Conservation (phyloP, 2,113 vertebrate species). For the Merops nubicus region DNA sequence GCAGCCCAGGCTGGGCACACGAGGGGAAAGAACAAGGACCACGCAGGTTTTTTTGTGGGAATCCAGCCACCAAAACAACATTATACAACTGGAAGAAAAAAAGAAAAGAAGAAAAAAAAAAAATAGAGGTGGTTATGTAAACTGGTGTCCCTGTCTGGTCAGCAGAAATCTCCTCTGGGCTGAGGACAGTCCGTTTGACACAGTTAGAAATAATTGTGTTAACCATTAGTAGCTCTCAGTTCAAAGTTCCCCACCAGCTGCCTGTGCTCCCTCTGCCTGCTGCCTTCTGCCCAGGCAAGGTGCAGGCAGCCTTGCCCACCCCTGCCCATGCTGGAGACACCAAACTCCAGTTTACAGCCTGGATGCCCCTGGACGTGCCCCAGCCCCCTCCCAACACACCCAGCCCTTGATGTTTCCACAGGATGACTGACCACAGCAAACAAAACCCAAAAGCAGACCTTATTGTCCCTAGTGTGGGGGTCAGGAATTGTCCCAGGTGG, state of each 20-base stretch:
- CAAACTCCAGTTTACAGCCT: background rate
- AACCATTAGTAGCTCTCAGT: constrained; percentile 23
- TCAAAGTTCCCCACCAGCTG: background rate
- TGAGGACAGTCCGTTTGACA: background rate
- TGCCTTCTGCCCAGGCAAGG: background rate
- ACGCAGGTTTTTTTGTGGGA: background rate
- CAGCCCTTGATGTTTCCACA: fast-evolving
- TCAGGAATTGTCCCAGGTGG: background rate
- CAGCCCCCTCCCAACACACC: fast-evolving
- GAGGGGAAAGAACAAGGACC: background rate
- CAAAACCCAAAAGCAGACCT: background rate
- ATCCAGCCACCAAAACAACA: background rate
- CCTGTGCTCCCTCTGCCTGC: background rate
- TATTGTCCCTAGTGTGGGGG: background rate
- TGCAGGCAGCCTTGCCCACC: background rate
- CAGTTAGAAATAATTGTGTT: constrained; percentile 25
- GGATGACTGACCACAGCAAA: background rate
- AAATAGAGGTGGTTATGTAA: background rate
- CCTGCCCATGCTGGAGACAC: background rate
- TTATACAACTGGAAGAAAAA: background rate
- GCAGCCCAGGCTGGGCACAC: background rate
- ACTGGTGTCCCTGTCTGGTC: background rate
- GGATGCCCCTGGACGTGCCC: background rate
- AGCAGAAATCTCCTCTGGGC: constrained; percentile 14
- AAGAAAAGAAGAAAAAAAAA: too few relatives aligned